Base-by-base conservation (phyloP, 1,140 invertebrate species). In the Saxidomus purpurata region DNA sequence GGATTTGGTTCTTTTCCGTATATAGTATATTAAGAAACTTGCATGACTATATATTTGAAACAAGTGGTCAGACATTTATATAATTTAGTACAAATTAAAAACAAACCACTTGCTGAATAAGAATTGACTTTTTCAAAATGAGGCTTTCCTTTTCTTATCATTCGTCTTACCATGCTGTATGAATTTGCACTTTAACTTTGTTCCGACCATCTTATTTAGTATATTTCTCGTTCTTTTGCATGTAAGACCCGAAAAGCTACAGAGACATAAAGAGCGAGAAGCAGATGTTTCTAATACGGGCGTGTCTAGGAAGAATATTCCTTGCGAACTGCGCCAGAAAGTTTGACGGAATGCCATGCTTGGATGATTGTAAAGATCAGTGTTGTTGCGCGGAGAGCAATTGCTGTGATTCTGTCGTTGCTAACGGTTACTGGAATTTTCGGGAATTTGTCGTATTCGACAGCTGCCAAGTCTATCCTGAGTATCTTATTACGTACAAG, bases 391-490 rank as follows among this genome's bases (percentile, higher is more conserved):
- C 8, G 1, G 28, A 38, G 25, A 36, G 36, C 36, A 22, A 40
- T 22, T 55, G 61, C 9, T 91, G 69, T 83, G 89, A 92, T 49
- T 91, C 92, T 4, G 91, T 92, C 13, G 77, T 92, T 19, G 90
- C 76, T 4, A 83, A 91, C 74, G 92, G 90, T 38, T 25, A 13
- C 0, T 90, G 87, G 85, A 86, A 85, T 17, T 93, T 93, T 67
- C 47, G 92, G 34, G 92, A 93, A 74, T 93, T 93, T 93, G 88
- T 90, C 79, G 81, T 92, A 17, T 93, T 91, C 89, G 90, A 93
- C 11, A 43, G 40, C 1, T 34, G 9, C 9, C 47, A 89, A 28
- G 87, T 87, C 19, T 93, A 93, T 69, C 92, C 92, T 31, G 92
- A 93, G 43, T 93, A 91, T 77, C 28, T 93, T 28, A 91, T 93